These are phyloP conservation scores for Marmota flaviventris DNA, from an alignment of 2,113 vertebrate genomes.

Conservation along the genomic window DNA sequence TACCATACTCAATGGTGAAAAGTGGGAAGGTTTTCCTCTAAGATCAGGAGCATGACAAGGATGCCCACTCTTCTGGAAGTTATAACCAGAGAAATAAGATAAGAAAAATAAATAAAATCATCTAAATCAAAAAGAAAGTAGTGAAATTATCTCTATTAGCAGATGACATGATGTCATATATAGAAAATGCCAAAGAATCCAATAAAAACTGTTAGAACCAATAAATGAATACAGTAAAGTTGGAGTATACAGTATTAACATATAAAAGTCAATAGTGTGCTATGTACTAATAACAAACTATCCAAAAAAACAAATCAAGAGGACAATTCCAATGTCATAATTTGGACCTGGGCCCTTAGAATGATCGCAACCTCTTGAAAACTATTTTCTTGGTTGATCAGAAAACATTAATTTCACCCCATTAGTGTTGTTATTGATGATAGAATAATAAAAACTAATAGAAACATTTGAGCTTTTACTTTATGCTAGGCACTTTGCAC, in stretches of 20 bases:
- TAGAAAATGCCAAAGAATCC: not conserved
- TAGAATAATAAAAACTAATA: not conserved
- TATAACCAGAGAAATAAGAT: not conserved
- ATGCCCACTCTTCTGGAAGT: not conserved
- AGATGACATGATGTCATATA: not conserved
- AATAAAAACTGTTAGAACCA: not conserved
- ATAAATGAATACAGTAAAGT: not conserved
- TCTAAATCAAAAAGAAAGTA: not conserved
- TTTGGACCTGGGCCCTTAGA: not conserved
- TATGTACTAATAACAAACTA: not conserved
- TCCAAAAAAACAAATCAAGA: not conserved
- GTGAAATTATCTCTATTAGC: not conserved
- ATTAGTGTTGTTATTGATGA: not conserved
- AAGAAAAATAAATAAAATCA: not conserved
- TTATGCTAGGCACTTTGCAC: not conserved
- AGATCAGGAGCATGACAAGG: not conserved
- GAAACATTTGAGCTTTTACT: not conserved
- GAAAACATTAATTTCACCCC: not conserved
- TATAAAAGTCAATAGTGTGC: not conserved
- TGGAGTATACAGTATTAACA: not conserved
- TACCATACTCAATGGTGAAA: not conserved
- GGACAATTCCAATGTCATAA: not conserved
- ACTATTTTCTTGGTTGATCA: constrained; percentile 13
- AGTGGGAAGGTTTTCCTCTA: not conserved
- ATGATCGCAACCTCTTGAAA: not conserved